Conservation (phyloP, 23 tunicate species). For the Pegea sp. region DNA sequence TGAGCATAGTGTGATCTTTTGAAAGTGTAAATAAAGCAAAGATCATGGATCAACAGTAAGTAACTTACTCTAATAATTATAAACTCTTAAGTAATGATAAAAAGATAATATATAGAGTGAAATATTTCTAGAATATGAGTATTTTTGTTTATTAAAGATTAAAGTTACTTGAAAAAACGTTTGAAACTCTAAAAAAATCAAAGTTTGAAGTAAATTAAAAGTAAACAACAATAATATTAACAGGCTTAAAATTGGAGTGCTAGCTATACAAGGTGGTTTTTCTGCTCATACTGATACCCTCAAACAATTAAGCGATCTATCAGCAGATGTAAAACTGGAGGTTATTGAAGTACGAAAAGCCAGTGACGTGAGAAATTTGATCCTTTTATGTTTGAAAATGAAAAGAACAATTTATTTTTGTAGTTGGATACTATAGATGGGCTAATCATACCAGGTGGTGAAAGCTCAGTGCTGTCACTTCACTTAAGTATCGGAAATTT, state of each 20-base stretch:
- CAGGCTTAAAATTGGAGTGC: constrained; percentile 30
- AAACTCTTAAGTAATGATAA: too few relatives aligned
- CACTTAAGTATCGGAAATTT: constrained; percentile 11
- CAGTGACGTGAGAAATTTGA: not conserved
- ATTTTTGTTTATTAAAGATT: too few relatives aligned
- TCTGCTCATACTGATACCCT: constrained; percentile 19
- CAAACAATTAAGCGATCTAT: not conserved
- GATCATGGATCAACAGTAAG: too few relatives aligned
- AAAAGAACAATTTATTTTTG: constrained; percentile 2
- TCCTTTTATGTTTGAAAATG: not conserved
- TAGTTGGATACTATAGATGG: constrained; percentile 31
- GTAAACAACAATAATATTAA: too few relatives aligned
- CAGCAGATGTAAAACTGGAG: constrained; percentile 5
- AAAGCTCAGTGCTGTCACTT: constrained; percentile 26
- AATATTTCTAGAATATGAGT: too few relatives aligned
- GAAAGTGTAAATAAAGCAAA: too few relatives aligned
- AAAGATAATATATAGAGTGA: too few relatives aligned
- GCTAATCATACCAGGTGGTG: constrained; percentile 64
- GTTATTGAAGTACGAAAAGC: constrained; percentile 4
- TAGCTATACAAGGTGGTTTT: constrained; percentile 43
- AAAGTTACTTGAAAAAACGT: too few relatives aligned
- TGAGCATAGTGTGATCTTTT: too few relatives aligned
- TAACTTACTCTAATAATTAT: too few relatives aligned
- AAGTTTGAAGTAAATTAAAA: too few relatives aligned
- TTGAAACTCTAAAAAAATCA: too few relatives aligned